phyloP scores from a whole-genome alignment of 92 coral and sea anemone species.

The Palythoa grandiflora region DNA sequence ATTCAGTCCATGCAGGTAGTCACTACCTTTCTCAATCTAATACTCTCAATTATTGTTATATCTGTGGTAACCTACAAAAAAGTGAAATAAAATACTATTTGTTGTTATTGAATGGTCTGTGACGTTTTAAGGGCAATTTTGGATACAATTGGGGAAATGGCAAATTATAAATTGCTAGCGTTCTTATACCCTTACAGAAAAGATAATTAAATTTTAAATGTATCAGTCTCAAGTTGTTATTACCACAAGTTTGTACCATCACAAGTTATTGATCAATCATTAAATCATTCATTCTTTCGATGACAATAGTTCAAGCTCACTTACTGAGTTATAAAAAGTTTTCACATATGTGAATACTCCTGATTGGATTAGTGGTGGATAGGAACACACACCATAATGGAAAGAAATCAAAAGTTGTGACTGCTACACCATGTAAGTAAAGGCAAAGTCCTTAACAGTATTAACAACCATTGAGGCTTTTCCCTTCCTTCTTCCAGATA shows the following conservation, averaged over 20 bases:
- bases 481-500: slow-evolving; percentile 64
- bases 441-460: slow-evolving; percentile 56
- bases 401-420: slow-evolving; percentile 65
- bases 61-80: background rate
- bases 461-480: slow-evolving; percentile 61
- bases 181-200: slow-evolving; percentile 19
- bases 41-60: background rate
- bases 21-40: background rate
- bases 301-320: slow-evolving; percentile 7
- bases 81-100: slow-evolving; percentile 4
- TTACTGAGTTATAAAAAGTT: background rate
- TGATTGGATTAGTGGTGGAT: slow-evolving; percentile 49
- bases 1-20: background rate
- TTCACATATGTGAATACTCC: background rate
- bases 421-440: slow-evolving; percentile 61
- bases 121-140: background rate
- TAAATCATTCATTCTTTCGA: slow-evolving; percentile 10
- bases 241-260: slow-evolving; percentile 9
- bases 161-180: slow-evolving; percentile 10
- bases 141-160: background rate
- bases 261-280: slow-evolving; percentile 22
- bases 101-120: background rate
- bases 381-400: slow-evolving; percentile 77
- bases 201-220: slow-evolving; percentile 17
- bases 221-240: slow-evolving; percentile 11